Evolutionary conservation across 1,140 invertebrate species (phyloP).

Genomic region (Lasioglossum albipes): DNA sequence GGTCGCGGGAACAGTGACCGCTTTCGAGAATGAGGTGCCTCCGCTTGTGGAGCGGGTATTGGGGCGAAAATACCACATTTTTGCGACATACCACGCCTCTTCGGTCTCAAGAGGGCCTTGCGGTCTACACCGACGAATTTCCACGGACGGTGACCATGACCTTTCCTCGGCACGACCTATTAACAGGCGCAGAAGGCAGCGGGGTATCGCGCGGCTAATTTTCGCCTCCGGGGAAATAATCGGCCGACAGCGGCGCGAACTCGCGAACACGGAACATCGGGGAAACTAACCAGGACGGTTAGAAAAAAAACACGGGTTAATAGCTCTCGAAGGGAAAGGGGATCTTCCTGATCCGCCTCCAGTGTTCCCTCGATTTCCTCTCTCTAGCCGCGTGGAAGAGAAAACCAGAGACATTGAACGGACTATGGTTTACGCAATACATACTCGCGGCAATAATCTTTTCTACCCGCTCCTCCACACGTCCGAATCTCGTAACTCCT

Average conservation of each 20-base stretch:
- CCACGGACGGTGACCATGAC: slow-evolving; percentile 52
- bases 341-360: not conserved
- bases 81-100: too few species aligned
- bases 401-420: not conserved
- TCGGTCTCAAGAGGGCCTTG: too few species aligned
- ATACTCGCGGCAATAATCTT: too few species aligned
- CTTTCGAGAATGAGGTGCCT: too few species aligned
- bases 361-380: not conserved
- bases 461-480: too few species aligned
- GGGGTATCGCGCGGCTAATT: slow-evolving; percentile 47
- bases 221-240: slow-evolving; percentile 37
- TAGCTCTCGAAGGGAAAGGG: not conserved
- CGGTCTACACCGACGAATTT: slow-evolving; percentile 45
- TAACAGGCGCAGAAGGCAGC: slow-evolving; percentile 20
- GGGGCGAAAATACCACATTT: too few species aligned
- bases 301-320: slow-evolving; percentile 10
- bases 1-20: too few species aligned
- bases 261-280: slow-evolving; percentile 9
- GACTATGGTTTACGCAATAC: too few species aligned
- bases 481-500: too few species aligned
- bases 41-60: too few species aligned
- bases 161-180: slow-evolving; percentile 50
- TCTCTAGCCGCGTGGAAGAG: too few species aligned
- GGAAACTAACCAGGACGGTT: slow-evolving; percentile 4
- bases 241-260: slow-evolving; percentile 27